These are phyloP conservation scores for Hydraecia micacea DNA, from an alignment of 2,888 invertebrate genomes.

Conservation along the genomic window DNA sequence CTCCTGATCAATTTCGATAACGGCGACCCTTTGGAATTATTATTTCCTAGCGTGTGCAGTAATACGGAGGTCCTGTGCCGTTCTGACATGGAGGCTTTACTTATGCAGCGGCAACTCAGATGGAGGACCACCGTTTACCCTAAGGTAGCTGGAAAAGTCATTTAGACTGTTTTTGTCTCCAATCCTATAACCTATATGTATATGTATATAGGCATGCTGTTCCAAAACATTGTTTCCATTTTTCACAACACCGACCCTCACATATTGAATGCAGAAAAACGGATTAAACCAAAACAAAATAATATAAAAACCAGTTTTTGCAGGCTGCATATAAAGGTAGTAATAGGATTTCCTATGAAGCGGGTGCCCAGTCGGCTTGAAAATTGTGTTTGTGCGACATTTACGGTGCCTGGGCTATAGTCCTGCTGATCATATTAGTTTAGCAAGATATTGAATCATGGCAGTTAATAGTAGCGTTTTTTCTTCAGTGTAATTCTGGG, in stretches of 20 bases:
- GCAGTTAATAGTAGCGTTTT: background rate
- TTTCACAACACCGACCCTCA: background rate
- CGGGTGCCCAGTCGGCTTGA: constrained; percentile 35
- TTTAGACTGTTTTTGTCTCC: background rate
- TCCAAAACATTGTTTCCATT: background rate
- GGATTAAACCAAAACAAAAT: constrained; percentile 18
- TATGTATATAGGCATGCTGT: background rate
- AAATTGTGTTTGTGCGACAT: constrained; percentile 60
- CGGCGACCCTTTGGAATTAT: background rate
- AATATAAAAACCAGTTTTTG: constrained; percentile 10
- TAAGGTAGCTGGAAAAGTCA: too few relatives aligned
- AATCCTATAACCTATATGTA: background rate
- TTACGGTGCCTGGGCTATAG: constrained; percentile 15
- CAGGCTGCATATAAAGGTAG: constrained; percentile 15
- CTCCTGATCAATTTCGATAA: background rate
- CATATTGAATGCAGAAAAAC: background rate
- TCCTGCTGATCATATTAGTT: constrained; percentile 34
- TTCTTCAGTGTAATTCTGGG: background rate
- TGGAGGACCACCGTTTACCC: too few relatives aligned
- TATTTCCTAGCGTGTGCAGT: background rate
- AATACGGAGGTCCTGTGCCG: background rate
- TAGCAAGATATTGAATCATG: constrained; percentile 33
- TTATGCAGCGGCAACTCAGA: too few relatives aligned
- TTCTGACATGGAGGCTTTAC: background rate
- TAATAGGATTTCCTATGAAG: constrained; percentile 54